These are phyloP conservation scores for Caligus rogercresseyi DNA, from an alignment of 1,140 invertebrate genomes.

Conservation along the genomic window DNA sequence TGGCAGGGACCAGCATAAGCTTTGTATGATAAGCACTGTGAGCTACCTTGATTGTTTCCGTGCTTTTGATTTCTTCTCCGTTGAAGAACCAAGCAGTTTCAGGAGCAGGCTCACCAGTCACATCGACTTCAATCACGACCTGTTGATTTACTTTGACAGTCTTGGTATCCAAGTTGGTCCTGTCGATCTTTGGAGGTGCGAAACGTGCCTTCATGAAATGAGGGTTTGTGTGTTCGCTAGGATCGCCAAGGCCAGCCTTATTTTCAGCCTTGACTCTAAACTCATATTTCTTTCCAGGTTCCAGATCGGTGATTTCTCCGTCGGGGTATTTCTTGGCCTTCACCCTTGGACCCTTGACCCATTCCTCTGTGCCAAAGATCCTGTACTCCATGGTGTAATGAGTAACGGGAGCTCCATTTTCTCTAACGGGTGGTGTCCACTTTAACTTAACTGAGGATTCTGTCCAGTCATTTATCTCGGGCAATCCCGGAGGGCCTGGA, in stretches of 20 bases:
- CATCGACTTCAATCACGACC: slow-evolving; percentile 66
- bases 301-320: slow-evolving; percentile 66
- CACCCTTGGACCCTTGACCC: slow-evolving; percentile 52
- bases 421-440: slow-evolving; percentile 84
- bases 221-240: slow-evolving; percentile 79
- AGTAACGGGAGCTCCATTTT: slow-evolving; percentile 89
- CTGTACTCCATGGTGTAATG: slow-evolving; percentile 79
- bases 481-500: slow-evolving; percentile 68
- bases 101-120: slow-evolving; percentile 74
- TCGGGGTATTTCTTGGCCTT: slow-evolving; percentile 49
- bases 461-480: slow-evolving; percentile 82
- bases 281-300: slow-evolving; percentile 84
- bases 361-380: slow-evolving; percentile 41
- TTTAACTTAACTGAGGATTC: slow-evolving; percentile 79
- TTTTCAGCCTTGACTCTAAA: slow-evolving; percentile 87
- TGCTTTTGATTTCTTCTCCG: slow-evolving; percentile 31
- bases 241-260: slow-evolving; percentile 85
- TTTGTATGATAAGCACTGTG: slow-evolving; percentile 70
- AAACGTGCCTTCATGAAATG: slow-evolving; percentile 84
- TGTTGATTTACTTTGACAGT: slow-evolving; percentile 64
- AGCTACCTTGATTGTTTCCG: slow-evolving; percentile 43
- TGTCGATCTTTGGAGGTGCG: slow-evolving; percentile 84
- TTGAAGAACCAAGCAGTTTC: slow-evolving; percentile 66
- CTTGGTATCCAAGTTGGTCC: slow-evolving; percentile 72
- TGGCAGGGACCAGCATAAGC: slow-evolving; percentile 48